Conservation (phyloP, 2,797 vertebrate species). For the Echiichthys vipera region DNA sequence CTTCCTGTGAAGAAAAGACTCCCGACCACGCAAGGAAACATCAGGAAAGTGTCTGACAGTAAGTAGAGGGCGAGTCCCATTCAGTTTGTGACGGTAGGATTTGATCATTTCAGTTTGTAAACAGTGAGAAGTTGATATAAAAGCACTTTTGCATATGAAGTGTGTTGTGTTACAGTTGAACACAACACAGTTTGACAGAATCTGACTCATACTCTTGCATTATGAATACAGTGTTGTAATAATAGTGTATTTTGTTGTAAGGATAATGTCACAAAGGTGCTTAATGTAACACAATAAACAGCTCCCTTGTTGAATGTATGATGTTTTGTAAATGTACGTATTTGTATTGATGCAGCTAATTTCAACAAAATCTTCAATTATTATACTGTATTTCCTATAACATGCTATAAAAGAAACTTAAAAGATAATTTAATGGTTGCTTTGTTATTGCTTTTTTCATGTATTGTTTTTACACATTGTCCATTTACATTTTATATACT, state of each 20-base stretch:
- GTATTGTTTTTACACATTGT: no score
- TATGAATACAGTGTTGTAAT: background rate
- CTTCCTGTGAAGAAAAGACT: accelerated
- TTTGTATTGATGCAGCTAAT: background rate
- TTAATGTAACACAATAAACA: no score
- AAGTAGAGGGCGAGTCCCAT: slow-evolving; percentile 10
- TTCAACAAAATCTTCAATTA: no score
- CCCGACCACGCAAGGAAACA: background rate
- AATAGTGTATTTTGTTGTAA: background rate
- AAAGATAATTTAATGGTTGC: no score
- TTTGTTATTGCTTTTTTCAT: no score
- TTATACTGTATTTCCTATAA: no score
- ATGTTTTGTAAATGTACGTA: background rate
- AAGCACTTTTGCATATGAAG: background rate
- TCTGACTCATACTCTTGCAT: background rate
- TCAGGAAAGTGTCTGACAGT: background rate
- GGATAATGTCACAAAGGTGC: no score
- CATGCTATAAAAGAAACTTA: no score
- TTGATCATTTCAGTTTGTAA: background rate
- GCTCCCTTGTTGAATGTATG: no score
- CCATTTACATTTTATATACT: no score
- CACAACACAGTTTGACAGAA: background rate
- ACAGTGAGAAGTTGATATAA: background rate
- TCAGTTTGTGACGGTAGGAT: background rate
- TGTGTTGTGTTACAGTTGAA: no score